A percentile compares a stretch with the other conserved stretches of the same genome.
Evolutionary conservation across 2,797 vertebrate genomes (phyloP).

Genomic region (Rousettus madagascariensis): DNA sequence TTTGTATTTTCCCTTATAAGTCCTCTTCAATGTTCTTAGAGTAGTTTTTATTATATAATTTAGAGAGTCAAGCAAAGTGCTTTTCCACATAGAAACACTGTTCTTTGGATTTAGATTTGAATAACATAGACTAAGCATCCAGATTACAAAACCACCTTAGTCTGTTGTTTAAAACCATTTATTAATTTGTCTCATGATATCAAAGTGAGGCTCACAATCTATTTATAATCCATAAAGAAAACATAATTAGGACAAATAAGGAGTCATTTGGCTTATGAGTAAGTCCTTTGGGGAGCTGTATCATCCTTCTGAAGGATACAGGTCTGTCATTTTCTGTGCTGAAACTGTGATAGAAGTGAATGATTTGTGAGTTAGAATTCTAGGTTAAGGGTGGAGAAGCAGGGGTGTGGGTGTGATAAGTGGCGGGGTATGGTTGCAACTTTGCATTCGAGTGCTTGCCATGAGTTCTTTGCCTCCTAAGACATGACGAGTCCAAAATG

Average conservation of each 20-base stretch:
- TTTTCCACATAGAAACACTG: neutral
- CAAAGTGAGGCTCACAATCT: slow-evolving; percentile 29
- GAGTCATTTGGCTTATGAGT: neutral
- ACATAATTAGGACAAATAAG: slow-evolving; percentile 53
- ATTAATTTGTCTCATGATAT: slow-evolving; percentile 6
- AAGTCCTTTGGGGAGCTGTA: neutral
- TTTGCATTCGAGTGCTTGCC: slow-evolving; percentile 31
- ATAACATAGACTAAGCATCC: neutral
- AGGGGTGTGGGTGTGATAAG: neutral
- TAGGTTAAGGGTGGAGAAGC: slow-evolving; percentile 47
- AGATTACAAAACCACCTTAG: neutral
- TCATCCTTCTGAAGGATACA: neutral
- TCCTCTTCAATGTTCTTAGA: neutral
- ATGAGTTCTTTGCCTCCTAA: neutral
- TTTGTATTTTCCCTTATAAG: neutral
- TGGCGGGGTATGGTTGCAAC: neutral
- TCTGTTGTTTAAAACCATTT: slow-evolving; percentile 24
- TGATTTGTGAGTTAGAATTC: slow-evolving; percentile 57
- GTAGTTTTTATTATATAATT: neutral
- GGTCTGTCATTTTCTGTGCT: slow-evolving; percentile 57
- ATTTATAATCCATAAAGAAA: slow-evolving; percentile 54
- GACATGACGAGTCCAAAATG: neutral
- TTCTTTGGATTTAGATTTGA: neutral
- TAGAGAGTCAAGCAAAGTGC: neutral
- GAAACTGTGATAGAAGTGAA: slow-evolving; percentile 49